Conservation (phyloP, 2,113 vertebrate genomes). For the Thunnus thynnus region DNA sequence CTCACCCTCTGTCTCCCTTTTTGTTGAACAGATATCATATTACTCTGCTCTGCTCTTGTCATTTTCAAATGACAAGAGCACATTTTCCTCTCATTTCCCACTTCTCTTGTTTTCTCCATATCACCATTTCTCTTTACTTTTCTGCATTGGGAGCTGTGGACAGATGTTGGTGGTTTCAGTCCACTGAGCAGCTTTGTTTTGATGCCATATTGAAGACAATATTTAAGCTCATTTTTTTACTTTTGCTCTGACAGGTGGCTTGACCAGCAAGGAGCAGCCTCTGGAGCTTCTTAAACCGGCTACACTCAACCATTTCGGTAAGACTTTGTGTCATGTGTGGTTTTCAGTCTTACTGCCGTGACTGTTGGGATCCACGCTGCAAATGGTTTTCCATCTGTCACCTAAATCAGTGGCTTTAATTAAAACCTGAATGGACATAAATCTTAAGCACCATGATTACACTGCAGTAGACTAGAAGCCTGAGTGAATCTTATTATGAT, state of each 20-base stretch:
- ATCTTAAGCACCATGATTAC: background rate
- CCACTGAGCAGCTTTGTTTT: slow-evolving; percentile 5
- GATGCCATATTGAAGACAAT: background rate
- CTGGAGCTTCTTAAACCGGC: slow-evolving; percentile 76
- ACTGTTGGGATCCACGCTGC: background rate
- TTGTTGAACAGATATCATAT: background rate
- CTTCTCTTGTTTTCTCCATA: background rate
- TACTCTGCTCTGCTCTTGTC: slow-evolving; percentile 1
- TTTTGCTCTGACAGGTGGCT: slow-evolving; percentile 68
- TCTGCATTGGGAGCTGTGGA: background rate
- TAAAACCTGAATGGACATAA: background rate
- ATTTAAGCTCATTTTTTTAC: background rate
- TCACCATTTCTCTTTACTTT: background rate
- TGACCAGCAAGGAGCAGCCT: slow-evolving; percentile 74
- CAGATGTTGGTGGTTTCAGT: slow-evolving; percentile 1
- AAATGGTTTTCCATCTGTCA: background rate
- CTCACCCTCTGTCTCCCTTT: background rate
- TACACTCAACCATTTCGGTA: slow-evolving; percentile 77
- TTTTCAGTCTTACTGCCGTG: background rate
- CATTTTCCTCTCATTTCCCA: background rate
- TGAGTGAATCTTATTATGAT: background rate
- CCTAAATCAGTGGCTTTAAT: background rate
- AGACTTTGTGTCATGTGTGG: slow-evolving; percentile 27
- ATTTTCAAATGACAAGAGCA: background rate
- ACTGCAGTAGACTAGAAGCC: background rate